A percentile compares a stretch with the other conserved stretches of the same genome.
phyloP scores from a whole-genome alignment of 2,888 invertebrate genomes.

The Drosophila flavopinicola region DNA sequence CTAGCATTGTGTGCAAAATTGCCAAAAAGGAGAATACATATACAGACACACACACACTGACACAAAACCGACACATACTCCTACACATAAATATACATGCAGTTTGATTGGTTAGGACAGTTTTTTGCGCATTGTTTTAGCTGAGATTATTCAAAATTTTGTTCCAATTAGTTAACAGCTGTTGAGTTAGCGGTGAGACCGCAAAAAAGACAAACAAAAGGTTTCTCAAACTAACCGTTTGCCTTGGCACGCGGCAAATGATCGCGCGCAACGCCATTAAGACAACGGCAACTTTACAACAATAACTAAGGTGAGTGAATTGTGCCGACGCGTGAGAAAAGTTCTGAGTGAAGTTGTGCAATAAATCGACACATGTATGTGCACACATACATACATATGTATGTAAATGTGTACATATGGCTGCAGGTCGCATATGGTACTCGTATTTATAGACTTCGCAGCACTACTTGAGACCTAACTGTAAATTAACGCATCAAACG shows the following conservation, averaged over 20 bases:
- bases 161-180: slow-evolving; percentile 47
- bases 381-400: not conserved
- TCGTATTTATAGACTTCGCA: no score
- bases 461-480: no score
- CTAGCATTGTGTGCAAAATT: slow-evolving; percentile 51
- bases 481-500: no score
- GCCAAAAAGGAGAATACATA: slow-evolving; percentile 50
- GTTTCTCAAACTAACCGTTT: no score
- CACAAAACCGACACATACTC: slow-evolving; percentile 18
- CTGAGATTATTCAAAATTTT: slow-evolving; percentile 30
- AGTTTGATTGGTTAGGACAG: slow-evolving; percentile 33
- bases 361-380: slow-evolving; percentile 24
- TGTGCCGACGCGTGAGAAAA: slow-evolving; percentile 30
- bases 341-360: slow-evolving; percentile 50
- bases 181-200: slow-evolving; percentile 44
- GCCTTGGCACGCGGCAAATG: slow-evolving; percentile 35
- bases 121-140: slow-evolving; percentile 27
- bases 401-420: slow-evolving; percentile 3
- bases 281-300: slow-evolving; percentile 19
- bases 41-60: slow-evolving; percentile 14
- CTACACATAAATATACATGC: slow-evolving; percentile 7
- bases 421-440: slow-evolving; percentile 3
- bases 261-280: slow-evolving; percentile 29
- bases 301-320: slow-evolving; percentile 55
- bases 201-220: slow-evolving; percentile 36